A percentile compares a stretch with the other conserved stretches of the same genome.
Conservation (phyloP, 2,797 vertebrate species). For the Phataginus tricuspis region DNA sequence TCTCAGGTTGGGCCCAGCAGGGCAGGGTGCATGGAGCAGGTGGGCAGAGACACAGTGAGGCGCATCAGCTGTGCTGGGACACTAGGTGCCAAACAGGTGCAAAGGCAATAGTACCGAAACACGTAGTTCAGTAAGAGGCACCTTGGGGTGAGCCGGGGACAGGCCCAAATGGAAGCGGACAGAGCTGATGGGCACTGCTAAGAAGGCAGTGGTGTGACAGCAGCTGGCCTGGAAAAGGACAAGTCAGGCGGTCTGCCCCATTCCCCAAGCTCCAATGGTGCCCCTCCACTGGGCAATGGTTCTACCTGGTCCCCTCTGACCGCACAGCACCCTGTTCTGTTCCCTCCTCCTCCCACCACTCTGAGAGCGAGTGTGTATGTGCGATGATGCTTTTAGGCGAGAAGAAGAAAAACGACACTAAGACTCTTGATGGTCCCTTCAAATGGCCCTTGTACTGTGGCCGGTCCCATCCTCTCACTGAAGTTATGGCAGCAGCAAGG, state of each 20-base stretch:
- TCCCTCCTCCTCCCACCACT: neutral
- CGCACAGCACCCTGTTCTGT: neutral
- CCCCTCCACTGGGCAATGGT: neutral
- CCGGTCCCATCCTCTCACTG: neutral
- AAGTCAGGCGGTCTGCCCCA: neutral
- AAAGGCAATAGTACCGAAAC: neutral
- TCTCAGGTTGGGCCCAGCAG: neutral
- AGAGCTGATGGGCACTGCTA: neutral
- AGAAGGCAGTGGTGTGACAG: neutral
- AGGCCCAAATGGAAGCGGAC: neutral
- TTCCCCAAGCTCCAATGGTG: neutral
- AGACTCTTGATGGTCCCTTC: neutral
- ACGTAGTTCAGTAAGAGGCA: neutral
- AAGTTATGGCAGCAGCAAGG: neutral
- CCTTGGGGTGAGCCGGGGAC: neutral
- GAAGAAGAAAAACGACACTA: neutral
- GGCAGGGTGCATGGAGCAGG: neutral
- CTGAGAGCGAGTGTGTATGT: neutral
- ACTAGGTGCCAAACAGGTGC: neutral
- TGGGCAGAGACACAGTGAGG: neutral
- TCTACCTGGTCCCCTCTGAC: neutral
- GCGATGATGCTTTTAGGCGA: neutral
- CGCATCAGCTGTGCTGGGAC: no score
- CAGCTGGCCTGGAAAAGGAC: neutral
- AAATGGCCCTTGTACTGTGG: neutral